Percentiles rank a stretch among this genome's conserved stretches.
phyloP scores from a whole-genome alignment of 2,113 vertebrate genomes.

The Melanerpes formicivorus region DNA sequence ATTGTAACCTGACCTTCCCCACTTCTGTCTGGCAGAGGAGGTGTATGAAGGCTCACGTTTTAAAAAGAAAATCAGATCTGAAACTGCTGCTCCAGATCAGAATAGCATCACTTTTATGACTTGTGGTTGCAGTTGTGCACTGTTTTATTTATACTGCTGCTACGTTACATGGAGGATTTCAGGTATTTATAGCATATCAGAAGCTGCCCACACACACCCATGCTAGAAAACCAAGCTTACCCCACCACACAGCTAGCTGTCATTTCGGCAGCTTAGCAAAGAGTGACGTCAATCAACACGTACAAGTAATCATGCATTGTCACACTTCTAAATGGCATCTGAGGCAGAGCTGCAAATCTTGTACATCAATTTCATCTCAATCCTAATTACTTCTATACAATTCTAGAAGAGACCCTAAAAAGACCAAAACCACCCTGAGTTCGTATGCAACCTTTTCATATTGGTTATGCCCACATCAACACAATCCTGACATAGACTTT shows the following conservation, averaged over 20 bases:
- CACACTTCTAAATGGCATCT: conserved; percentile 64
- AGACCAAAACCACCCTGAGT: background rate
- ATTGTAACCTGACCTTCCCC: background rate
- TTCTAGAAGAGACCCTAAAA: background rate
- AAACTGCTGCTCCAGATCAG: background rate
- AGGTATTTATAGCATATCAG: background rate
- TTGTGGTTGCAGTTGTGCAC: background rate
- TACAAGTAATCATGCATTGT: conserved; percentile 20
- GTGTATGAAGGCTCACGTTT: background rate
- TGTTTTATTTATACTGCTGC: conserved; percentile 28
- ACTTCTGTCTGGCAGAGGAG: background rate
- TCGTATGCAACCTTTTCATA: background rate
- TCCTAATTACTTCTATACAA: background rate
- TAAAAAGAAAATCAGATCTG: background rate
- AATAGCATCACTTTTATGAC: background rate
- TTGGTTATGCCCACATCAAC: background rate
- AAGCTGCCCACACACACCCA: conserved; percentile 17
- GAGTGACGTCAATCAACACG: conserved; percentile 5
- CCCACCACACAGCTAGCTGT: background rate
- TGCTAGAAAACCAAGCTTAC: conserved; percentile 2
- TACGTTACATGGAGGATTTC: background rate
- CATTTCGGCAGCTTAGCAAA: background rate
- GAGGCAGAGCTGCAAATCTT: background rate
- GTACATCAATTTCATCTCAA: background rate
- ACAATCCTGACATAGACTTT: background rate